A percentile compares a stretch with the other conserved stretches of the same genome.
Conservation (phyloP, 2,888 invertebrate genomes). For the Timema cristinae region DNA sequence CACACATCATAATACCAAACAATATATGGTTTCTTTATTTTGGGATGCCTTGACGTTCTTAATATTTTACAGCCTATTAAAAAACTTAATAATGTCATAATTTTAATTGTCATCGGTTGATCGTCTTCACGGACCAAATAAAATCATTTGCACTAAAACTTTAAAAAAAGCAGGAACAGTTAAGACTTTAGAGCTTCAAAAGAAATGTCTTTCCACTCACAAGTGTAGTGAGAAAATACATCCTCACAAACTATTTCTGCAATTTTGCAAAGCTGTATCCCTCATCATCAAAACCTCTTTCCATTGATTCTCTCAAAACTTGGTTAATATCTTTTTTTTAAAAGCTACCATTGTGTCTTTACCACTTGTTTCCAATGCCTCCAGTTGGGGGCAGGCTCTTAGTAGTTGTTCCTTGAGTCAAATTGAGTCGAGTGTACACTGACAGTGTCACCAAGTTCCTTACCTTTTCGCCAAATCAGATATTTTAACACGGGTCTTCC, state of each 20-base stretch:
- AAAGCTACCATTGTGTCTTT: no score
- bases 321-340: conserved; percentile 3
- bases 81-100: no score
- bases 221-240: conserved; percentile 1
- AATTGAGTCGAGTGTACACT: conserved; percentile 6
- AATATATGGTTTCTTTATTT: no score
- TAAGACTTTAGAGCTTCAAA: not conserved
- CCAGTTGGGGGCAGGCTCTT: conserved; percentile 14
- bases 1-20: no score
- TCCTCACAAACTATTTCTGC: conserved; percentile 20
- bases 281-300: conserved; percentile 14
- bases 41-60: no score
- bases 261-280: conserved; percentile 1
- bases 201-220: not conserved
- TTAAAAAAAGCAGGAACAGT: not conserved
- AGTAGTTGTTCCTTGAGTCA: conserved; percentile 12
- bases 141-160: not conserved
- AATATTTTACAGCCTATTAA: no score
- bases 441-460: not conserved
- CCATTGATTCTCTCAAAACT: not conserved
- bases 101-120: not conserved
- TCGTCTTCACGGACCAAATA: not conserved
- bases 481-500: not conserved
- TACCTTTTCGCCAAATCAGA: no score
- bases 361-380: not conserved